phyloP scores from a whole-genome alignment of 2,888 invertebrate species.

The Zelleria hepariella region DNA sequence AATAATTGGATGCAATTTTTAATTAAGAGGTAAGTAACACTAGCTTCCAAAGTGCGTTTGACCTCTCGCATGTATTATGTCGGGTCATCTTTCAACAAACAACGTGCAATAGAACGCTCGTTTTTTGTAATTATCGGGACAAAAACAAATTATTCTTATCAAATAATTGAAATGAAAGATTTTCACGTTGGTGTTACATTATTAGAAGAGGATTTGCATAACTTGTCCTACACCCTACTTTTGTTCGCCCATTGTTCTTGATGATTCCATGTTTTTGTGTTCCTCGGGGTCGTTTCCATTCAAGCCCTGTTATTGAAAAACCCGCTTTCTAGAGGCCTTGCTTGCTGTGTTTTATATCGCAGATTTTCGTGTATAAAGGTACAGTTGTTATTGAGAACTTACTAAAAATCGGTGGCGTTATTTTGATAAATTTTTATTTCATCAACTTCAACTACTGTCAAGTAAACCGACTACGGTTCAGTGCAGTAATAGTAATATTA shows the following conservation, averaged over 20 bases:
- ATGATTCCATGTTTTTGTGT: not conserved
- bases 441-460: too few species aligned
- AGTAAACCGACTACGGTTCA: too few species aligned
- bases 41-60: constrained; percentile 7
- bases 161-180: not conserved
- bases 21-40: constrained; percentile 40
- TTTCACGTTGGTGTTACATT: not conserved
- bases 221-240: not conserved
- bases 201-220: not conserved
- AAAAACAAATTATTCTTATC: not conserved
- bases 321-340: not conserved
- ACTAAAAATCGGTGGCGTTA: not conserved
- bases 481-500: too few species aligned
- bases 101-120: not conserved
- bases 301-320: not conserved
- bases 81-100: not conserved
- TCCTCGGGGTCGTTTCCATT: not conserved
- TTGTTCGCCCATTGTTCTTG: not conserved
- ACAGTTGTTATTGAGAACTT: not conserved
- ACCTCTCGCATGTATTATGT: not conserved
- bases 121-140: not conserved
- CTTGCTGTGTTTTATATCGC: not conserved
- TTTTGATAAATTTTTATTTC: not conserved
- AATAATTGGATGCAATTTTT: constrained; percentile 28
- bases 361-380: not conserved